phyloP scores from a whole-genome alignment of 2,113 vertebrate species.

The Microtus richardsoni region DNA sequence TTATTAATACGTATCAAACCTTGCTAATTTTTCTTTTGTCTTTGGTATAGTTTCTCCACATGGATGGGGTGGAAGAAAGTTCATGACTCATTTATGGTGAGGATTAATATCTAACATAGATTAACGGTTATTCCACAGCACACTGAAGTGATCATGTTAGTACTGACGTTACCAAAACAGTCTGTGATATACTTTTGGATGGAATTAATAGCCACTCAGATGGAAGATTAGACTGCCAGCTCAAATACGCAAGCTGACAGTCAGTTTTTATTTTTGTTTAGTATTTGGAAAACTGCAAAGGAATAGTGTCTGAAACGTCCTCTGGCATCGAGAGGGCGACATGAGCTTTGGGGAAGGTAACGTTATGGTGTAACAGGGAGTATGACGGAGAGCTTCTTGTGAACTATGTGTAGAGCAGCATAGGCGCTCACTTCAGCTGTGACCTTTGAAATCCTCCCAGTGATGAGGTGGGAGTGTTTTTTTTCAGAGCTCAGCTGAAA shows the following conservation, averaged over 20 bases:
- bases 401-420: not conserved
- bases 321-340: not conserved
- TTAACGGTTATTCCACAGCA: not conserved
- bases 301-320: not conserved
- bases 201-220: not conserved
- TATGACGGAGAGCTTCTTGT: not conserved
- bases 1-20: not conserved
- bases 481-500: slow-evolving; percentile 40
- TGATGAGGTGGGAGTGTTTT: slow-evolving; percentile 15
- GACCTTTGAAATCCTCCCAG: slow-evolving; percentile 53
- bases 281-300: slow-evolving; percentile 15
- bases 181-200: not conserved
- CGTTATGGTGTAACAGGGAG: not conserved
- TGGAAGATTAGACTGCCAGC: slow-evolving; percentile 6
- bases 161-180: not conserved
- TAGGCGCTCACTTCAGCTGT: slow-evolving; percentile 27
- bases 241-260: not conserved
- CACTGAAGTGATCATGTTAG: not conserved
- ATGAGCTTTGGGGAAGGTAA: not conserved
- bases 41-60: not conserved
- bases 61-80: not conserved
- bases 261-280: not conserved
- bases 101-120: not conserved
- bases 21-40: not conserved
- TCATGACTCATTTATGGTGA: not conserved